These are phyloP conservation scores for Anoplolepis gracilipes DNA, from an alignment of 1,140 invertebrate genomes.

Conservation along the genomic window DNA sequence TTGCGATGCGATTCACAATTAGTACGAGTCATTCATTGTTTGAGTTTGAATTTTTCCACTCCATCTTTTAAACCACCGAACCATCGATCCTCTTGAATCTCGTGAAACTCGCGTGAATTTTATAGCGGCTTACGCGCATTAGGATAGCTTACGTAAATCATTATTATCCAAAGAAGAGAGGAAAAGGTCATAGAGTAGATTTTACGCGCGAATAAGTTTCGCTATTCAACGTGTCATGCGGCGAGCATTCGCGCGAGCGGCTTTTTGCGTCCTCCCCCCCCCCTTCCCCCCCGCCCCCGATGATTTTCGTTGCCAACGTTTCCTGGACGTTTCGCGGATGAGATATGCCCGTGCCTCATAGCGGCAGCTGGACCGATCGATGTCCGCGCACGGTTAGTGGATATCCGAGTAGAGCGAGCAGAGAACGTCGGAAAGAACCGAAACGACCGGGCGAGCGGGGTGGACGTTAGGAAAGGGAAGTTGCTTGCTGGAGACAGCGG, in stretches of 20 bases:
- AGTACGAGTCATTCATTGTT: constrained; percentile 12
- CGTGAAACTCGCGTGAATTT: background rate
- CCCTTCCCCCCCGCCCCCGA: background rate
- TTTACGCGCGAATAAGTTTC: constrained; percentile 5
- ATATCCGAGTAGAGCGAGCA: constrained; percentile 72
- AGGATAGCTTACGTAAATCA: background rate
- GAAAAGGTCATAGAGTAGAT: background rate
- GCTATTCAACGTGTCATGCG: background rate
- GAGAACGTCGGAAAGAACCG: constrained; percentile 72
- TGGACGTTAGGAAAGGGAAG: constrained; percentile 83
- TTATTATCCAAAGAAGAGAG: background rate
- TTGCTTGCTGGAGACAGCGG: constrained; percentile 87
- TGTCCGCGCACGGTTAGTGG: constrained; percentile 75
- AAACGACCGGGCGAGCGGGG: constrained; percentile 72
- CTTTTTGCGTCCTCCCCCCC: constrained; percentile 20
- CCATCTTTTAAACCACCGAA: background rate
- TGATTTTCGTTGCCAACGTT: constrained; percentile 64
- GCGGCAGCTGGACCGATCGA: constrained; percentile 70
- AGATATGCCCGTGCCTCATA: constrained; percentile 57
- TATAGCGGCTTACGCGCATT: background rate
- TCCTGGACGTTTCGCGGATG: constrained; percentile 46
- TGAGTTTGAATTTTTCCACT: background rate
- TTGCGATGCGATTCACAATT: constrained; percentile 10
- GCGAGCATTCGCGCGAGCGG: background rate
- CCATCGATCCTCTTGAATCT: background rate